Conservation (phyloP, 2,113 vertebrate genomes). For the Delphinus delphis region DNA sequence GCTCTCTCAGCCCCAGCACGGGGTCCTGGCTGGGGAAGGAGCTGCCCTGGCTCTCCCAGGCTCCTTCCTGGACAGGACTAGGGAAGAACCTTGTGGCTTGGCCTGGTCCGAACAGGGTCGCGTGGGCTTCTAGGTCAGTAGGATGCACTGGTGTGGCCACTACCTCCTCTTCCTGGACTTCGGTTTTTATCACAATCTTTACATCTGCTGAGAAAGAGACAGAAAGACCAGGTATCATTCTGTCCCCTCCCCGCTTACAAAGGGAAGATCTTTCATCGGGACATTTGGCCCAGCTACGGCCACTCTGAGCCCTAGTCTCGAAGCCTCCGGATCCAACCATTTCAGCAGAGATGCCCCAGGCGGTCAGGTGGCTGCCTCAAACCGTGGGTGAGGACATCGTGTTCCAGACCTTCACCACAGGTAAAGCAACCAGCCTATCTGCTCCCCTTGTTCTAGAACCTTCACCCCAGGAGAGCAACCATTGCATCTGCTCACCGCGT, state of each 20-base stretch:
- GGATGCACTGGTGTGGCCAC: slow-evolving; percentile 73
- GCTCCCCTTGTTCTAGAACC: background rate
- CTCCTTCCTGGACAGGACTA: slow-evolving; percentile 78
- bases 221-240: background rate
- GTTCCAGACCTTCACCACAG: background rate
- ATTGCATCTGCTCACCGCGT: background rate
- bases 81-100: slow-evolving; percentile 78
- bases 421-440: background rate
- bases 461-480: background rate
- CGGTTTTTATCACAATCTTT: slow-evolving; percentile 79
- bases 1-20: slow-evolving; percentile 78
- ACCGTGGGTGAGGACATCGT: background rate
- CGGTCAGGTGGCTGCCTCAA: background rate
- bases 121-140: slow-evolving; percentile 75
- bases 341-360: background rate
- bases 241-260: background rate
- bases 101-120: slow-evolving; percentile 71
- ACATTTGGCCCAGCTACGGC: rapidly evolving
- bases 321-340: too few species aligned
- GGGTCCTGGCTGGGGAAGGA: slow-evolving; percentile 68
- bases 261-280: too few species aligned
- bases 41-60: slow-evolving; percentile 76
- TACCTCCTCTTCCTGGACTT: slow-evolving; percentile 79
- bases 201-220: slow-evolving; percentile 75
- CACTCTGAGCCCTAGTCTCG: background rate